Base-by-base conservation (phyloP, 2,113 vertebrate species). In the Anser cygnoides region DNA sequence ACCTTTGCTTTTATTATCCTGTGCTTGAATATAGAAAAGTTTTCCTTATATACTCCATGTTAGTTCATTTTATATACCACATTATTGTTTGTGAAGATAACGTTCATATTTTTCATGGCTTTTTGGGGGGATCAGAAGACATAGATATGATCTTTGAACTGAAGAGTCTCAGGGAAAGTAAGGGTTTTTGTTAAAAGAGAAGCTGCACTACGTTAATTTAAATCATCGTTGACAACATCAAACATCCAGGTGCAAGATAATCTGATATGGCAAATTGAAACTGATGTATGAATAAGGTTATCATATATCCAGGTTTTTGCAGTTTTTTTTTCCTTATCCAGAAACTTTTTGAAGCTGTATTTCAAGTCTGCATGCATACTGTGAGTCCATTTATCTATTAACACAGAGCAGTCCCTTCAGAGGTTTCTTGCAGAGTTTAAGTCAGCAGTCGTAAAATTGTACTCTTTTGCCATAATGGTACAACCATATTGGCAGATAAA, bases 171-270 rank as follows among this genome's bases (percentile, higher is more conserved):
- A 73, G 39, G 41, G 55, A 90, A 77, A 46, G 61, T 44, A 55
- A 58, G 6, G 6, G 37, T 44, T 90, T 93, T 5, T 87, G 26
- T 62, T 76, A 95, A 76, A 16, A 89, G 94, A 92, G 84, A 83
- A 83, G 35, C 23, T 73, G 8, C 14, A 46, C 46, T 58, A 75
- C 23, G 70, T 93, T 15, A 75, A 87, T 81, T 94, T 93, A 93
- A 92, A 93, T 91, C 62, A 66, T 65, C 28, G 39, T 61, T 89
- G 62, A 89, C 84, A 95, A 84, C 75, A 83, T 95, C 92, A 95
- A 89, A 89, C 81, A 82, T 58, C 89, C 93, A 92, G 77, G 93
- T 95, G 89, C 62, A 87, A 70, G 31, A 52, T 61, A 68, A 95
- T 92, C 92, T 92, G 95, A 92, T 91, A 89, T 2, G 12, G 59